A percentile compares a stretch with the other conserved stretches of the same genome.
Evolutionary conservation across 2,113 vertebrate species (phyloP).

Genomic region (Anoplopoma fimbria): DNA sequence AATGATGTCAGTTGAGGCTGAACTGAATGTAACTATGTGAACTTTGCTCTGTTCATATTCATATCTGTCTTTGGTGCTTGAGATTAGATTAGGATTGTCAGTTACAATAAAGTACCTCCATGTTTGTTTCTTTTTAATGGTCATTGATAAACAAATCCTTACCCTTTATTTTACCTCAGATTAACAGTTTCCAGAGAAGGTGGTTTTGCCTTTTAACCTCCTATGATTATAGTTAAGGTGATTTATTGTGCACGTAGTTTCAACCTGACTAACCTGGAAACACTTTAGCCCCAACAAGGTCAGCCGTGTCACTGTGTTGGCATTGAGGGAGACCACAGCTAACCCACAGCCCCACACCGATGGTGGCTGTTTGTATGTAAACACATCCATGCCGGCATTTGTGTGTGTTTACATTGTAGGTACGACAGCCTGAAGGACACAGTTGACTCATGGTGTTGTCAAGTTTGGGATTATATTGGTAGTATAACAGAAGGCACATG

Average conservation of each 20-base stretch:
- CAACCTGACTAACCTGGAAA: slow-evolving; percentile 18
- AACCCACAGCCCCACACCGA: slow-evolving; percentile 22
- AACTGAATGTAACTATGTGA: slow-evolving; percentile 1
- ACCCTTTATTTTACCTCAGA: background rate
- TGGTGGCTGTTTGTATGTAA: slow-evolving; percentile 73
- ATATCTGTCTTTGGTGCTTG: slow-evolving; percentile 56
- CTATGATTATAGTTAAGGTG: background rate
- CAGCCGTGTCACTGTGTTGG: slow-evolving; percentile 19
- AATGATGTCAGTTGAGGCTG: background rate
- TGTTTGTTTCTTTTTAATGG: background rate
- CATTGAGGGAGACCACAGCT: slow-evolving; percentile 12
- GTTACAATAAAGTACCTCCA: background rate
- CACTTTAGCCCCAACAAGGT: background rate
- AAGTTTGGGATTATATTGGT: background rate
- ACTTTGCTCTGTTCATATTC: slow-evolving; percentile 69
- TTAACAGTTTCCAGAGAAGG: background rate
- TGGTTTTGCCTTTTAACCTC: background rate
- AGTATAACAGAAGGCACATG: background rate
- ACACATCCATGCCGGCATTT: slow-evolving; percentile 29
- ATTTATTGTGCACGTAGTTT: background rate
- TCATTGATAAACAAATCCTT: background rate
- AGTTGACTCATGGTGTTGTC: background rate
- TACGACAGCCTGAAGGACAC: slow-evolving; percentile 42
- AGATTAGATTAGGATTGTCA: slow-evolving; percentile 71
- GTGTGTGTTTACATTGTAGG: slow-evolving; percentile 38